Evolutionary conservation across 1,140 invertebrate genomes (phyloP).

Genomic region (Conus ventricosus): DNA sequence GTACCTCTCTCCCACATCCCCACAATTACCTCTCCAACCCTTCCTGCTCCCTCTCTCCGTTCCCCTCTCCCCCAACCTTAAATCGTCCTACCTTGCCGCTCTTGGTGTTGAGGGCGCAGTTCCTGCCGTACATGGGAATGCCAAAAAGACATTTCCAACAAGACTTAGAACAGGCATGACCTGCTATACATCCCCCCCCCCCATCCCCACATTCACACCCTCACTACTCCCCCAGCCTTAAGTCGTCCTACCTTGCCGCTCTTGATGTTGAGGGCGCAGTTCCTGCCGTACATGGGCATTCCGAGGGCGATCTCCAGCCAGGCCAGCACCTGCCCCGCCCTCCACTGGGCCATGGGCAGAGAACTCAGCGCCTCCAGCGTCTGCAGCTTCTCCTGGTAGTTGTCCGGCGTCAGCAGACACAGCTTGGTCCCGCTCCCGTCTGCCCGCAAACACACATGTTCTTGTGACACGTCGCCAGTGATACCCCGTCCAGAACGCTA

Average conservation of each 20-base stretch:
- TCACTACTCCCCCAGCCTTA: too few relatives aligned
- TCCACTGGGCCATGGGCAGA: conserved; percentile 92
- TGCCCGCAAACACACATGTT: conserved; percentile 9
- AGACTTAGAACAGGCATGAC: too few relatives aligned
- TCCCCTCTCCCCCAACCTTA: too few relatives aligned
- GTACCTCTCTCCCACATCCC: too few relatives aligned
- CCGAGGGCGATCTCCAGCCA: conserved; percentile 94
- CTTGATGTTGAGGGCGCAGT: conserved; percentile 94
- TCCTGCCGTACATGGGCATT: conserved; percentile 93
- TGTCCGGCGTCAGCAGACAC: conserved; percentile 83
- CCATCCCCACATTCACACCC: too few relatives aligned
- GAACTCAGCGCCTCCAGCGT: conserved; percentile 89
- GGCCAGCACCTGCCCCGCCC: conserved; percentile 92
- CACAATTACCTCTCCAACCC: too few relatives aligned
- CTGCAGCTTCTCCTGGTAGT: conserved; percentile 87
- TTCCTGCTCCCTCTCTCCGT: too few relatives aligned
- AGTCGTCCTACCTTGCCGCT: conserved; percentile 86
- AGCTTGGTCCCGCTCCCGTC: conserved; percentile 49
- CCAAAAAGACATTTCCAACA: conserved; percentile 76
- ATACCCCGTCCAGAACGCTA: neutral
- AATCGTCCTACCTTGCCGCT: conserved; percentile 86
- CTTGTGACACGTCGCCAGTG: conserved; percentile 19
- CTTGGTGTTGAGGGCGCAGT: conserved; percentile 93
- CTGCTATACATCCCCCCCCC: too few relatives aligned
- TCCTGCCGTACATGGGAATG: conserved; percentile 93